phyloP scores from a whole-genome alignment of 2,797 vertebrate species.

The Cichlasoma orientale region DNA sequence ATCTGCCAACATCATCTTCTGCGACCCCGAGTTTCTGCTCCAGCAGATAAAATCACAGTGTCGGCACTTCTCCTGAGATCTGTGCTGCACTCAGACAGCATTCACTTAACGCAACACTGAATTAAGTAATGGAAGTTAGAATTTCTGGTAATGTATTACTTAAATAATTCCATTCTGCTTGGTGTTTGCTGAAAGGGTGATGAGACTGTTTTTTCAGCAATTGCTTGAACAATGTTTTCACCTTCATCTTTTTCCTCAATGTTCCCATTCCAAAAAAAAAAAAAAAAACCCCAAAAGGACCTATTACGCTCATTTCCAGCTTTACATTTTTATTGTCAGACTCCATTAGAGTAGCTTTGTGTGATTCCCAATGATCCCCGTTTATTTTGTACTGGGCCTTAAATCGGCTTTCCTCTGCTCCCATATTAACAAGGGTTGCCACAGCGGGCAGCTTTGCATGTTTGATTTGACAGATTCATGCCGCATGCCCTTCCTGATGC shows the following conservation, averaged over 20 bases:
- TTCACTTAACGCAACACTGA: not conserved
- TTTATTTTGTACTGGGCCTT: not conserved
- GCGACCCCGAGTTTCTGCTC: not conserved
- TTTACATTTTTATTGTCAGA: not conserved
- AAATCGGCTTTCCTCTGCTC: not conserved
- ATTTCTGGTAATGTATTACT: not conserved
- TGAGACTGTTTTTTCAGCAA: too few relatives aligned
- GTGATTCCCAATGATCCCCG: not conserved
- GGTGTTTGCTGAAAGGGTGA: not conserved
- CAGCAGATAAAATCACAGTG: not conserved
- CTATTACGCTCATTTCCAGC: not conserved
- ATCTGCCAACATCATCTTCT: constrained; percentile 1
- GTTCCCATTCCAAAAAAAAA: not conserved
- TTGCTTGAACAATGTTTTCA: not conserved
- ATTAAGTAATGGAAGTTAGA: not conserved
- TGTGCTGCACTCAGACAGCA: not conserved
- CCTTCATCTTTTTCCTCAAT: not conserved
- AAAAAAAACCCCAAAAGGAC: not conserved
- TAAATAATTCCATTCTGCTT: not conserved
- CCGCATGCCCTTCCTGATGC: too few relatives aligned
- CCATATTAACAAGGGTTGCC: not conserved
- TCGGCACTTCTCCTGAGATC: not conserved
- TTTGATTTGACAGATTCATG: too few relatives aligned
- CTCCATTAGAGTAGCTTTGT: not conserved
- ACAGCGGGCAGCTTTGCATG: not conserved